Base-by-base conservation (phyloP, 2,888 invertebrate genomes). In the Pristionchus exspectatus region DNA sequence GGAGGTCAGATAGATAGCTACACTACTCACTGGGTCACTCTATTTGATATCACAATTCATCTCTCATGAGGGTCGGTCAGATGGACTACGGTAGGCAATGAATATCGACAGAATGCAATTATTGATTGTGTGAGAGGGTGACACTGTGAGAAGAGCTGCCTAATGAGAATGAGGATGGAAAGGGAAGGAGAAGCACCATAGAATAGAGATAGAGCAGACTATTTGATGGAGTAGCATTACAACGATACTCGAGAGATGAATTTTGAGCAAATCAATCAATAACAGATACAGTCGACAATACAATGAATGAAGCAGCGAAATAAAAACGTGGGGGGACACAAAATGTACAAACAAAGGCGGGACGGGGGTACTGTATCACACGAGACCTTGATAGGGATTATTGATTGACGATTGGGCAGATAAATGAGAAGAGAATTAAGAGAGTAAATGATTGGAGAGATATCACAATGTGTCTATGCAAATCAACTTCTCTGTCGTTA, bases 21-120 rank as follows among this genome's bases (percentile, higher is more conserved):
- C 33, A 84, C 84, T 84, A 84, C 84, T 84, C 84, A 84, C 84
- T 84, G 84, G 84, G 54, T 24, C 77, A 77, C 77, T 77, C 77
- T 77, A 77, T 38, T 30, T 16, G 14, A 77, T 77, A 77, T 77
- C 77, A 77, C 77, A 77, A 77, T 77, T 77, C 74, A 74, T 74
- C 77, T 38, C 77, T 77, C 77, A 77, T 24, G 77, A 24, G 38
- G 77, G 24, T 77, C 77, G 38, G 77, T 44, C 77, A 77, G 77
- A 44, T 44, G 77, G 44, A 77, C 50, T 77, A 77, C 44, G 5
- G 50, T 74, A 74, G 38, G 77, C 77, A 77, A 77, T 77, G 44
- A 44, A 24, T 44, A 44, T 77, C 38, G 77, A 44, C 38, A 77
- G 77, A 77, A 77, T 77, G 77, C 77, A n/a, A 44, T 38, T 38